Conservation (phyloP, 2,113 vertebrate genomes). For the Cricetomys ansorgei region DNA sequence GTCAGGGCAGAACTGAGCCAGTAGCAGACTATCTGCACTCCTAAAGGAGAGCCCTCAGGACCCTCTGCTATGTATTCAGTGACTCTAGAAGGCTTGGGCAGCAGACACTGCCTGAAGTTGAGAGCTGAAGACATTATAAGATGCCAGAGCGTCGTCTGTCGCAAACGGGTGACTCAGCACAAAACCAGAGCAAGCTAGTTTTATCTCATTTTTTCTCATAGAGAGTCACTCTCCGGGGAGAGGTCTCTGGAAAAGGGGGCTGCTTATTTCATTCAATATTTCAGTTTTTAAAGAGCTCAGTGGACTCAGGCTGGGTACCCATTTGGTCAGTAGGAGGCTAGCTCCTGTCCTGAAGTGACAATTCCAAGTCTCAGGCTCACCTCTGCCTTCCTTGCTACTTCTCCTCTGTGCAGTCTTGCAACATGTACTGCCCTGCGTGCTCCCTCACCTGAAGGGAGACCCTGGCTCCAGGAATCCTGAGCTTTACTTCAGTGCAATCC, state of each 20-base stretch:
- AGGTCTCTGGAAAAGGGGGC: not conserved
- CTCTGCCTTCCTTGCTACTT: fast-evolving
- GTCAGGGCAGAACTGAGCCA: not conserved
- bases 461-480: fast-evolving
- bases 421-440: fast-evolving
- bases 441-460: fast-evolving
- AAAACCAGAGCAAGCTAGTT: fast-evolving
- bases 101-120: not conserved
- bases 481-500: not conserved
- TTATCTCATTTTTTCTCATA: not conserved
- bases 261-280: fast-evolving
- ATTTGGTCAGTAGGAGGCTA: fast-evolving
- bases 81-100: not conserved
- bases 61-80: no score
- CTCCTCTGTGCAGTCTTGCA: fast-evolving
- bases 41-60: not conserved
- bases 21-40: no score
- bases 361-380: fast-evolving
- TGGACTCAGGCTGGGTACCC: not conserved
- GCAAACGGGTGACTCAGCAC: fast-evolving
- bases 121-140: not conserved
- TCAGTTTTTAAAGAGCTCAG: fast-evolving
- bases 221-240: not conserved
- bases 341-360: fast-evolving
- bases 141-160: not conserved